These are phyloP conservation scores for Grammomys dolichurus DNA, from an alignment of 2,113 vertebrate species.

Conservation along the genomic window DNA sequence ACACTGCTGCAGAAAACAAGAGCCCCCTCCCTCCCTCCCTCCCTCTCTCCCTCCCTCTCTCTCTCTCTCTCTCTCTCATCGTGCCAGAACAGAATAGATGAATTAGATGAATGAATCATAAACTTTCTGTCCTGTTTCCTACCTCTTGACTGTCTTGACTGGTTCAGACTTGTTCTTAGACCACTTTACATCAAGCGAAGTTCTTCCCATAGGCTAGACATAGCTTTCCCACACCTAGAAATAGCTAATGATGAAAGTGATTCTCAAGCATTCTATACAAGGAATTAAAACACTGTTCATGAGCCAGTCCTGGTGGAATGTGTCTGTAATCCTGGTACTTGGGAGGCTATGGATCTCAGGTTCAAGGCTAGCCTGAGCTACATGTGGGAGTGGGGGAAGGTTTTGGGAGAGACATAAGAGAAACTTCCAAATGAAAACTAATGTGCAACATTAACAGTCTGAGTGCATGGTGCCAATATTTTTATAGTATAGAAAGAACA, in stretches of 20 bases:
- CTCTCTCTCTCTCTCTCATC: neutral
- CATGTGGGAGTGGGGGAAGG: neutral
- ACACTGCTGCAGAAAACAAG: constrained; percentile 8
- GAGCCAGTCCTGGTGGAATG: neutral
- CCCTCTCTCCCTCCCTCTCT: neutral
- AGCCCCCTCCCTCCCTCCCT: no score
- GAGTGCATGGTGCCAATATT: neutral
- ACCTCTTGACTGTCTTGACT: constrained; percentile 47
- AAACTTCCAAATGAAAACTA: neutral
- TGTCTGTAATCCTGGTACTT: neutral
- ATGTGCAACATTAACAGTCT: neutral
- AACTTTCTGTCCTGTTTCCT: constrained; percentile 63
- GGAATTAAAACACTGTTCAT: neutral
- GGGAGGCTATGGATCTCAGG: neutral
- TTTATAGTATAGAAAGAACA: neutral
- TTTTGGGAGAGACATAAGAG: neutral
- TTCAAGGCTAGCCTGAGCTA: neutral
- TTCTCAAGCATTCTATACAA: constrained; percentile 20
- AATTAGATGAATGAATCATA: constrained; percentile 53
- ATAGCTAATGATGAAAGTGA: constrained; percentile 29
- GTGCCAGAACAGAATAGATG: neutral
- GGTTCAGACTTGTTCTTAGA: constrained; percentile 28
- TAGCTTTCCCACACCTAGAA: constrained; percentile 2
- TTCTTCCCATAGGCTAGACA: constrained; percentile 53
- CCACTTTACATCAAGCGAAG: constrained; percentile 36